Conservation (phyloP, 1,140 invertebrate species). For the Aricia agestis region DNA sequence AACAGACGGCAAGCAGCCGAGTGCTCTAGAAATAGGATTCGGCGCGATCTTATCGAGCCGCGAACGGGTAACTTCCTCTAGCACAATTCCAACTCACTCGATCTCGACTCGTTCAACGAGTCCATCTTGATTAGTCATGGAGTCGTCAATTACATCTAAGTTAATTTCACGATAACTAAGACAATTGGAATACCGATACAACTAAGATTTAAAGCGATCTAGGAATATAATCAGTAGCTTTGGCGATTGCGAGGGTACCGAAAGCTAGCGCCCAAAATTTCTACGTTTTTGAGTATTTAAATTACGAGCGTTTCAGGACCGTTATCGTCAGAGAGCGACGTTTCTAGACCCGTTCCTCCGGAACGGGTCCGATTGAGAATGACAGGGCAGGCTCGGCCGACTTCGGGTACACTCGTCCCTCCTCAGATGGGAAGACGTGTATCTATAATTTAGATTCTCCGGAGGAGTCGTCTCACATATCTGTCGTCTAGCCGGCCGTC, state of each 20-base stretch:
- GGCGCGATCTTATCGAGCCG: slow-evolving; percentile 27
- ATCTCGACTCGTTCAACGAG: slow-evolving; percentile 47
- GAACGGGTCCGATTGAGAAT: slow-evolving; percentile 47
- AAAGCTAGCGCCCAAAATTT: slow-evolving; percentile 24
- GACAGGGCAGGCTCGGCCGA: slow-evolving; percentile 19
- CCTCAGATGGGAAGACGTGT: too few species aligned
- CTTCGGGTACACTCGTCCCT: too few species aligned
- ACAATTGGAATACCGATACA: slow-evolving; percentile 71
- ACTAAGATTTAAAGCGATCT: slow-evolving; percentile 72
- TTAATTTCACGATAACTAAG: slow-evolving; percentile 68
- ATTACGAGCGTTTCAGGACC: not conserved
- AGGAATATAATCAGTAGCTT: slow-evolving; percentile 74
- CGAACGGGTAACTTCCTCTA: slow-evolving; percentile 49
- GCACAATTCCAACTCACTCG: slow-evolving; percentile 68
- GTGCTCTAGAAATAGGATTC: slow-evolving; percentile 23
- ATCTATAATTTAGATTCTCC: too few species aligned
- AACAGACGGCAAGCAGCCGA: slow-evolving; percentile 25
- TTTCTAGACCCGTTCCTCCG: slow-evolving; percentile 32
- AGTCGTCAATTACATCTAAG: slow-evolving; percentile 53
- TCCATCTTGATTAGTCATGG: slow-evolving; percentile 40
- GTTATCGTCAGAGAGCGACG: slow-evolving; percentile 38
- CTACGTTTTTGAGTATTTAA: slow-evolving; percentile 39
- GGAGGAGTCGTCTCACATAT: too few species aligned
- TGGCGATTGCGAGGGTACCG: slow-evolving; percentile 62
- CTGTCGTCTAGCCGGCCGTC: not conserved